Evolutionary conservation across 2,888 invertebrate species (phyloP).

Genomic region (Ptychoptera albimana): DNA sequence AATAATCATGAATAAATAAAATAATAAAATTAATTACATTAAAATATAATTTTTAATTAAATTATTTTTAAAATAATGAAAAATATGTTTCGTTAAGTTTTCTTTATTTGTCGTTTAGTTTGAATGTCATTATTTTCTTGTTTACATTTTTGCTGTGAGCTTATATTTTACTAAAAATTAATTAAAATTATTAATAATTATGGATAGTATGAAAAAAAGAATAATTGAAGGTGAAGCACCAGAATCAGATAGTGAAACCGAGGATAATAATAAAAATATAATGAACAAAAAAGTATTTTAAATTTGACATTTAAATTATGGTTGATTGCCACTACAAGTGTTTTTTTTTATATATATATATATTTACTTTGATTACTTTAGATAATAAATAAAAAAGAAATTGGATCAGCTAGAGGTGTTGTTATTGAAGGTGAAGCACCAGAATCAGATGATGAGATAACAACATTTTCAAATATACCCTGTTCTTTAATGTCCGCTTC

Average conservation of each 20-base stretch:
- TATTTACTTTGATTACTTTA: no score
- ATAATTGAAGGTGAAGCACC: conserved; percentile 4
- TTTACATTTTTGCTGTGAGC: no score
- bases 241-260: conserved; percentile 2
- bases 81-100: no score
- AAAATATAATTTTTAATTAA: no score
- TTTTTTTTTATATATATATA: no score
- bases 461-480: neutral
- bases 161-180: neutral
- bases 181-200: neutral
- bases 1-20: no score
- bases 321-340: no score
- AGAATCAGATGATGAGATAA: conserved; percentile 14
- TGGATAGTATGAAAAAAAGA: neutral
- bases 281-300: neutral
- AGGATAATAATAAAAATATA: conserved; percentile 1
- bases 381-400: neutral
- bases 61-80: no score
- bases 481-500: neutral
- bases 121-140: no score
- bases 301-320: neutral
- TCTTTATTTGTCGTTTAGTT: no score
- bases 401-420: neutral
- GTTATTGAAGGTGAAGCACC: conserved; percentile 12
- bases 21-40: no score